Base-by-base conservation (phyloP, 2,888 invertebrate genomes). In the Pseudococcus longispinus region DNA sequence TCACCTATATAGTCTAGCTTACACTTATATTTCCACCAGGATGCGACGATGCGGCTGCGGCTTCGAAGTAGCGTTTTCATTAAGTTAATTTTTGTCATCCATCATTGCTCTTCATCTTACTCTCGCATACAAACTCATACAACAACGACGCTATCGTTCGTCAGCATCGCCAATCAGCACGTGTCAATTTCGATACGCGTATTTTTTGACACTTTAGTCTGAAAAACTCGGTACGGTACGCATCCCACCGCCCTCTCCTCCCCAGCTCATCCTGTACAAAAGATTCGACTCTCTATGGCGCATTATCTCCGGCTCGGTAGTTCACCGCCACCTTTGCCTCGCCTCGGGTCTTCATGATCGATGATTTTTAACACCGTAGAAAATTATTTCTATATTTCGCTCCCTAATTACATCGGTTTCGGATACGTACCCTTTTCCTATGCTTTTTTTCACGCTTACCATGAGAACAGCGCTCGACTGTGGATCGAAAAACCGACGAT, bases 301-400 rank as follows among this genome's bases (percentile, higher is more conserved):
- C 70, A 70, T 70, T 70, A 70, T 70, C 70, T 70, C 15, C 15
- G 26, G 70, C 29, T 29, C 18, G 60, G 23, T 60, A 60, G 29
- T 29, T 29, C 15, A 26, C 29, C 29, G 6, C 18, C 29, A 18
- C 18, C 29, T 2, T 3, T 2, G 1, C 70, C 29, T 29, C 70
- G 70, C 60, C 60, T 23, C 8, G 23, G 60, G 74, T 74, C 74
- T 42, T 80, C 77, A 80, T 80, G 77, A 80, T 80, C 77, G 77
- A 80, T 80, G 77, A 80, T 80, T 80, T 80, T 80, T 42, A n/a
- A 42, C 77, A 80, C 77, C 77, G 77, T 80, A 80, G 77, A 80
- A 42, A 80, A 80, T 80, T 42, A 80, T 80, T 80, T 80, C 77
- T 29, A 42, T 26, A 80, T 80, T 80, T 37, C 42, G 42, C 77